Conservation (phyloP, 2,113 vertebrate genomes). For the Peromyscus maniculatus region DNA sequence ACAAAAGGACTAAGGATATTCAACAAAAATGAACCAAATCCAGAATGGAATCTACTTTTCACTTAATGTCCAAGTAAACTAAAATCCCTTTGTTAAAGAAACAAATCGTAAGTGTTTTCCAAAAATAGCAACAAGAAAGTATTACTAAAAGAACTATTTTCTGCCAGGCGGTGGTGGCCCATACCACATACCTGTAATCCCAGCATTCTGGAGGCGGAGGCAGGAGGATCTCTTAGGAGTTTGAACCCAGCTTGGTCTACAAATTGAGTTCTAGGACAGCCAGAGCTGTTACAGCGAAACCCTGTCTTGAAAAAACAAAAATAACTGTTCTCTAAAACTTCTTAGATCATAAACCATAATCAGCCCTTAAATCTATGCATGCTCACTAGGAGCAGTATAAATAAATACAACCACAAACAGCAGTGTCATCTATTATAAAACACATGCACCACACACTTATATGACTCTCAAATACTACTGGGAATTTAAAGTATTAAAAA, state of each 20-base stretch:
- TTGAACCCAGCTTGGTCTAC: too few species aligned
- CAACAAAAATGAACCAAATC: conserved; percentile 45
- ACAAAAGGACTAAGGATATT: not conserved
- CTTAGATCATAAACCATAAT: conserved; percentile 45
- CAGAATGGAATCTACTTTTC: conserved; percentile 43
- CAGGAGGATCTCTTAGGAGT: too few species aligned
- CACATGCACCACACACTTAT: not conserved
- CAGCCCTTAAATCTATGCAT: conserved; percentile 9
- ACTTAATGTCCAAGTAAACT: conserved; percentile 4
- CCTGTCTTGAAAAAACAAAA: too few species aligned
- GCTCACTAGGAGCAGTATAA: conserved; percentile 12
- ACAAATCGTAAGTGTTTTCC: not conserved
- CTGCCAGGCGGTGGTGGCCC: too few species aligned
- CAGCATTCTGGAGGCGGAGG: too few species aligned
- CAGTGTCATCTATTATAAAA: not conserved
- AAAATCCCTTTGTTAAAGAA: not conserved
- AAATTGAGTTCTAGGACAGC: too few species aligned
- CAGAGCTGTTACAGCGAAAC: too few species aligned
- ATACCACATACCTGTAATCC: too few species aligned
- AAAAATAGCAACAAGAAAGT: conserved; percentile 28
- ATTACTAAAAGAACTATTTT: conserved; percentile 1
- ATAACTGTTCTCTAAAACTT: conserved; percentile 42
- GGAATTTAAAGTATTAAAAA: conserved; percentile 25
- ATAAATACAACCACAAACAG: not conserved
- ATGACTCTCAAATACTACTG: not conserved